phyloP scores from a whole-genome alignment of 2,797 vertebrate species.

The Onychomys torridus region DNA sequence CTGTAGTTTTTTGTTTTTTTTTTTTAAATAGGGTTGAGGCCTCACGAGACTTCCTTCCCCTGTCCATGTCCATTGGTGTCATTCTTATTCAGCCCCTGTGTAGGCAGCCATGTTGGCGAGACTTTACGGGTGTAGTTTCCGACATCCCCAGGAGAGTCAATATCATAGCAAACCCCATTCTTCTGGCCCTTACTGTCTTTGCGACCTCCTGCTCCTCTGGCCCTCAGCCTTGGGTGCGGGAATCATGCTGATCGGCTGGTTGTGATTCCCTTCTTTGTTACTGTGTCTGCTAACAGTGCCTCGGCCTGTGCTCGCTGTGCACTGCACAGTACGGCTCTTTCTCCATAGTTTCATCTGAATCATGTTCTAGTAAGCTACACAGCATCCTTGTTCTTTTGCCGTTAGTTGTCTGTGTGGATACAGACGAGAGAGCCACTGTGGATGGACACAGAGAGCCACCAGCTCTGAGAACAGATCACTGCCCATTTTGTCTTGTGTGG shows the following conservation, averaged over 20 bases:
- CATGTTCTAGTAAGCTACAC: not conserved
- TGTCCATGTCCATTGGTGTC: not conserved
- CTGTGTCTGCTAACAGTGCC: not conserved
- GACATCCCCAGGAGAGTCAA: not conserved
- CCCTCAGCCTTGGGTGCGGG: not conserved
- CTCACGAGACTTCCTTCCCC: not conserved
- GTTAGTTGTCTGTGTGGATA: not conserved
- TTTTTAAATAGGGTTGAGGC: not conserved
- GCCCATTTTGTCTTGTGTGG: not conserved
- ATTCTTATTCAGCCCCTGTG: not conserved
- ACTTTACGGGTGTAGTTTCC: not conserved
- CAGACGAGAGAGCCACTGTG: rapidly evolving
- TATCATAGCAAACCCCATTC: not conserved
- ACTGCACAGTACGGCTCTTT: not conserved
- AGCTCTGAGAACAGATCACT: not conserved
- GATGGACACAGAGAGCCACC: not conserved
- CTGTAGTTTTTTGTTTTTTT: not conserved
- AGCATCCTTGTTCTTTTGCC: not conserved
- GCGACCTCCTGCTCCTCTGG: too few relatives aligned
- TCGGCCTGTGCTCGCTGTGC: not conserved
- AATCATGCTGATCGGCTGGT: not conserved
- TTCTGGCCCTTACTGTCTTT: too few relatives aligned
- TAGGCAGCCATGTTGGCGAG: not conserved
- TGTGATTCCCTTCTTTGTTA: not conserved
- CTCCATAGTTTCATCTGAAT: not conserved